Conservation (phyloP, 2,888 invertebrate species). For the Cephus sareptanus region DNA sequence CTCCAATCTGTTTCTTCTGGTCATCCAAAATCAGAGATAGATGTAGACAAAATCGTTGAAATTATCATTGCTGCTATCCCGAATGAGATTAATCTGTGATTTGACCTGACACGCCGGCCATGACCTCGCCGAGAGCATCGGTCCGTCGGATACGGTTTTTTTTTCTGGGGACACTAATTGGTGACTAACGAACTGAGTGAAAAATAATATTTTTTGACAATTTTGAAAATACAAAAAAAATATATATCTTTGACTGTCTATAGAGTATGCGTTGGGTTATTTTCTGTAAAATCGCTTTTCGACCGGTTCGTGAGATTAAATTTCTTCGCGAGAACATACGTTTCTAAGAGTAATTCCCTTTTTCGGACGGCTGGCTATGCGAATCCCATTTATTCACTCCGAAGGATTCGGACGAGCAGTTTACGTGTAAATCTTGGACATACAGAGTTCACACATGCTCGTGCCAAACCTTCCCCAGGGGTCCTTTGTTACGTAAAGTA, state of each 20-base stretch:
- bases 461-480: neutral
- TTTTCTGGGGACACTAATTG: neutral
- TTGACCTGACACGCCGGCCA: neutral
- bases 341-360: neutral
- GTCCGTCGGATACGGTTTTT: neutral
- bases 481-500: neutral
- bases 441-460: neutral
- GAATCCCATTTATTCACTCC: neutral
- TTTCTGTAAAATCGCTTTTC: neutral
- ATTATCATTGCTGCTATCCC: neutral
- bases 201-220: neutral
- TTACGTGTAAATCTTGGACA: neutral
- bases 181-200: neutral
- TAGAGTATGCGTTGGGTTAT: too few species aligned
- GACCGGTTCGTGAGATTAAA: neutral
- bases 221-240: neutral
- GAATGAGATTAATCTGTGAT: neutral
- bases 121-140: neutral
- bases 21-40: neutral
- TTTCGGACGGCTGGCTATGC: neutral
- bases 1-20: neutral
- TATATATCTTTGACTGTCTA: neutral
- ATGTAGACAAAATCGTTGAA: neutral
- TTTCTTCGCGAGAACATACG: neutral
- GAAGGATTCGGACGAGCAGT: neutral